Base-by-base conservation (phyloP, 2,888 invertebrate genomes). In the Dexiosoma caninum region DNA sequence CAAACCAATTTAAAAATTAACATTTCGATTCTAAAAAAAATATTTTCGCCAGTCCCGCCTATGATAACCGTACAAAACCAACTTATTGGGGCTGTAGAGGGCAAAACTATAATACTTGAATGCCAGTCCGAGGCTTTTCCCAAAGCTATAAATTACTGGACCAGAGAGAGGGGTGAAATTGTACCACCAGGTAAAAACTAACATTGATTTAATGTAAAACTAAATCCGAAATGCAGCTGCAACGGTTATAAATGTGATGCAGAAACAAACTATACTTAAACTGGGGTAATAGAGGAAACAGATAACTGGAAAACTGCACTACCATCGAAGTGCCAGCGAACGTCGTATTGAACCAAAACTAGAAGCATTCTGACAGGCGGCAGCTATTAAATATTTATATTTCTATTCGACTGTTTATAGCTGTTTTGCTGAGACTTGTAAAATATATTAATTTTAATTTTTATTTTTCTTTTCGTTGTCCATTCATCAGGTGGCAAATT, bases 81-180 rank as follows among this genome's bases (percentile, higher is more conserved):
- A 90, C 91, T 96, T 83, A 95, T 96, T 12, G 96, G 96, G 0
- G 95, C 95, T 0, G 93, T 93, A 19, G 92, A 94, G 74, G 95
- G 95, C 14, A 93, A 95, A 72, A 93, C 94, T 84, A 92, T 96
- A 78, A 93, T 94, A 2, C 90, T 96, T 82, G 95, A 96, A 88
- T 96, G 96, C 85, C 93, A 94, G 87, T 95, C 95, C 1, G 96
- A 96, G 86, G 96, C 96, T 0, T 95, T 93, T 89, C 96, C 96
- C 2, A 95, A 95, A 87, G 95, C 96, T 32, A 95, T 96, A 84
- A 96, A 95, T 90, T 96, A 96, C 88, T 96, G 96, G 96, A 90
- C 90, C 16, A 92, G 94, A 84, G 94, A 94, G 85, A 92, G 91
- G 40, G 95, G 95, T 35, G 95, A 95, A 86, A 95, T 95, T 78